Conservation (phyloP, 2,113 vertebrate genomes). For the Tetraodon nigroviridis region DNA sequence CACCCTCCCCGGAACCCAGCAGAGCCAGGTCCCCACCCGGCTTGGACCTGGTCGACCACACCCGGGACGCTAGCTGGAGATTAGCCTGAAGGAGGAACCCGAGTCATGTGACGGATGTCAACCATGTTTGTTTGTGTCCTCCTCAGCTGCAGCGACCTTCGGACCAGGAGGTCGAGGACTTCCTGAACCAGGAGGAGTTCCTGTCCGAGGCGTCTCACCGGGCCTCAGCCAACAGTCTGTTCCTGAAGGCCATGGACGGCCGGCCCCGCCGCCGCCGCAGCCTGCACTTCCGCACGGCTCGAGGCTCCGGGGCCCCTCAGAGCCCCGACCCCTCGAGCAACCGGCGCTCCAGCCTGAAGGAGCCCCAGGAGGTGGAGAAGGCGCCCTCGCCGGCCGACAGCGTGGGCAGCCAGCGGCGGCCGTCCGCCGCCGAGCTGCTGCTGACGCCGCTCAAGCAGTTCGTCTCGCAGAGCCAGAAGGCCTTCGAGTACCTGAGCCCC, state of each 20-base stretch:
- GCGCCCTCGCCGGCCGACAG: conserved; percentile 1
- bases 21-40: too few relatives aligned
- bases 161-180: conserved; percentile 61
- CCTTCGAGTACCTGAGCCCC: conserved; percentile 68
- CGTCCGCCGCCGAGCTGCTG: conserved; percentile 59
- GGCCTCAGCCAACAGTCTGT: conserved; percentile 54
- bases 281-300: conserved; percentile 36
- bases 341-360: conserved; percentile 45
- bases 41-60: too few relatives aligned
- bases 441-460: conserved; percentile 68
- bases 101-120: too few relatives aligned
- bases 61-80: neutral
- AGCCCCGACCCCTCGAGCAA: conserved; percentile 30
- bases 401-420: conserved; percentile 24
- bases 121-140: neutral
- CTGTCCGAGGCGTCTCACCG: conserved; percentile 26
- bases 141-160: conserved; percentile 60
- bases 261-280: conserved; percentile 60
- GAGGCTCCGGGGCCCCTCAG: neutral
- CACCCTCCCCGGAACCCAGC: too few relatives aligned
- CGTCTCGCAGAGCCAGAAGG: conserved; percentile 67
- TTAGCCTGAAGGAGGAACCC: too few relatives aligned
- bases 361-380: conserved; percentile 14
- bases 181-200: conserved; percentile 60
- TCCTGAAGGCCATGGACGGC: conserved; percentile 69